phyloP scores from a whole-genome alignment of 2,888 invertebrate species.

The Hemithea aestivaria region DNA sequence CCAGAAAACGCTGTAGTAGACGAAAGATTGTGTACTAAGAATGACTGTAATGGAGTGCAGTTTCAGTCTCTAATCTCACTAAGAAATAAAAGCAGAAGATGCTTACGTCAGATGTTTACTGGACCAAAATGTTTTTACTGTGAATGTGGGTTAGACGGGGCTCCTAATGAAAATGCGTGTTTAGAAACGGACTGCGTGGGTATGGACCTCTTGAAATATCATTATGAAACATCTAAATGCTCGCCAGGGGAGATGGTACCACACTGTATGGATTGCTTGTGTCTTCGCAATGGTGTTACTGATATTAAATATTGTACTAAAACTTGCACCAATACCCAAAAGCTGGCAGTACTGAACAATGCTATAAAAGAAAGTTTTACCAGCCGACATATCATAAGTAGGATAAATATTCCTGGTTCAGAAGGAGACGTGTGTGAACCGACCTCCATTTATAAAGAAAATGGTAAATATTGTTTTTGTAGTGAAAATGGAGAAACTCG shows the following conservation, averaged over 20 bases:
- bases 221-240: conserved; percentile 37
- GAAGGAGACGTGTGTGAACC: conserved; percentile 40
- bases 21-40: conserved; percentile 43
- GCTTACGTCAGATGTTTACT: conserved; percentile 49
- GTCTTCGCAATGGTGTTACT: conserved; percentile 42
- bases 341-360: conserved; percentile 49
- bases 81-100: conserved; percentile 32
- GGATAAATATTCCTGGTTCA: conserved; percentile 33
- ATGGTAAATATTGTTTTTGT: conserved; percentile 56
- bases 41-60: conserved; percentile 31
- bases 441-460: conserved; percentile 47
- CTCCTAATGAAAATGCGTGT: conserved; percentile 49
- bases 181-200: conserved; percentile 53
- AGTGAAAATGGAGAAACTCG: conserved; percentile 45
- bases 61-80: conserved; percentile 29
- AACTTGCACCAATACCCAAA: conserved; percentile 49
- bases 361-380: conserved; percentile 39
- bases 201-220: conserved; percentile 33
- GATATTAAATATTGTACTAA: conserved; percentile 50
- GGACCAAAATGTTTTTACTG: conserved; percentile 58
- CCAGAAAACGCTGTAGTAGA: conserved; percentile 45
- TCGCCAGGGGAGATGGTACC: conserved; percentile 56
- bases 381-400: conserved; percentile 38
- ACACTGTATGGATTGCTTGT: conserved; percentile 60
- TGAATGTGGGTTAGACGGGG: conserved; percentile 48